Evolutionary conservation across 2,888 invertebrate species (phyloP), one percentile per base, ranked within the genome.

Genomic region (Bimastos eiseni): DNA sequence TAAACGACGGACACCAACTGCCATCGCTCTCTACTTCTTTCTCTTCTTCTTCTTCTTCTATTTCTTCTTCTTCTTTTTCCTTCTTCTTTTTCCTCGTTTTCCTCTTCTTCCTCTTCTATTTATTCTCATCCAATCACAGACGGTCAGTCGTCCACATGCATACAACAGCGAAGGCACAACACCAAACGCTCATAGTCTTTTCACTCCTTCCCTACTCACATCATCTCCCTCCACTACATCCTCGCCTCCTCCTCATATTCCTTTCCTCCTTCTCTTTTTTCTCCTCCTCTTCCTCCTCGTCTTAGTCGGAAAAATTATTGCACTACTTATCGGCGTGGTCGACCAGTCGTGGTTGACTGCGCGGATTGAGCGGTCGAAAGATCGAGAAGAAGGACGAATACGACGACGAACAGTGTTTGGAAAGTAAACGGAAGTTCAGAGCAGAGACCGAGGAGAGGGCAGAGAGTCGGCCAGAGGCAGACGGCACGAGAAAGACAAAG

Each of bases 231-330:
- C 86, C 90, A 88, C 37, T 90, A 30, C 86, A 1, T 0, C 24
- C 49, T n/a, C 21, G 33, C 24, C 19, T 34, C 38, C 38, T 38
- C 38, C 38, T 38, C 13, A 38, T 38, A 5, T 90, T 24, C 83
- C 88, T 90, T 83, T 90, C 88, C 89, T 83, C 83, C 88, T 90
- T 86, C 36, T 83, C 83, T 15, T 90, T 44, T 37, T 38, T 37
- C 86, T 90, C 90, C 33, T 36, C 4, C 89, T 89, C 38, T 24
- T 38, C 36, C 38, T 38, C 33, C 89, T 89, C 83, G 6, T 70
- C 11, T 33, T 37, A 21, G 17, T 70, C 70, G 30, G 70, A 70
- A 30, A 70, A 70, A 70, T 70, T 70, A 70, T 70, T 70, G 70
- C 70, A n/a, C 70, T 17, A n/a, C n/a, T 70, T 70, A 70, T n/a